A percentile compares a stretch with the other conserved stretches of the same genome.
These are phyloP conservation scores for Nomada fabriciana DNA, from an alignment of 2,888 invertebrate species.

Conservation along the genomic window DNA sequence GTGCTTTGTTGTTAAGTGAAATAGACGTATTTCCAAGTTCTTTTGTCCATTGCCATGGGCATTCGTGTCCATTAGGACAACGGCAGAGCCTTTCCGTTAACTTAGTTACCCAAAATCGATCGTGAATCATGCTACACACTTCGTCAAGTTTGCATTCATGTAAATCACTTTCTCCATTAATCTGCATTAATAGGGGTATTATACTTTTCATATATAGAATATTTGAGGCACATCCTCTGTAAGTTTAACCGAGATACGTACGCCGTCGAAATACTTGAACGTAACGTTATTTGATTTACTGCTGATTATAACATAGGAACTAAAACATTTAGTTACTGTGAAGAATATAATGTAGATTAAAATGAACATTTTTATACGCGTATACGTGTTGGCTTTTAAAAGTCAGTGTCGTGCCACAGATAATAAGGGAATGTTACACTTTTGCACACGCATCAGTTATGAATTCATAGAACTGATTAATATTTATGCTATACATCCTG, in stretches of 20 bases:
- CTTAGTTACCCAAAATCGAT: constrained; percentile 86
- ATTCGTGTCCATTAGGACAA: constrained; percentile 86
- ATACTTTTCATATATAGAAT: constrained; percentile 5
- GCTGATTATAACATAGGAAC: constrained; percentile 74
- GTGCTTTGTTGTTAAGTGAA: constrained; percentile 86
- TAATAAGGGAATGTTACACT: constrained; percentile 23
- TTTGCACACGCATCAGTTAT: constrained; percentile 29
- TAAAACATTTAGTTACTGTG: constrained; percentile 31
- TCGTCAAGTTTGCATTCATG: constrained; percentile 84
- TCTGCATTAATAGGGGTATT: constrained; percentile 81
- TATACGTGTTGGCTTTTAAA: not conserved
- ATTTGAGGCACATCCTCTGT: not conserved
- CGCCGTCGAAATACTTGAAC: constrained; percentile 78
- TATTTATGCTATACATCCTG: constrained; percentile 47
- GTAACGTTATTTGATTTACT: constrained; percentile 76
- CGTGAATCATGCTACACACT: constrained; percentile 86
- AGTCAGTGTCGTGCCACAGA: not conserved
- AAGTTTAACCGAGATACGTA: constrained; percentile 63
- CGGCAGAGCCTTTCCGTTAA: constrained; percentile 88
- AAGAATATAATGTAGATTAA: constrained; percentile 45
- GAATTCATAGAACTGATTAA: constrained; percentile 50
- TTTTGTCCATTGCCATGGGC: constrained; percentile 85
- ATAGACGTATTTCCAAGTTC: constrained; percentile 82
- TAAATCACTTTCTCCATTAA: constrained; percentile 87
- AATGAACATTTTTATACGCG: constrained; percentile 44